Evolutionary conservation across 2,797 vertebrate species (phyloP).

Genomic region (Sparus aurata): DNA sequence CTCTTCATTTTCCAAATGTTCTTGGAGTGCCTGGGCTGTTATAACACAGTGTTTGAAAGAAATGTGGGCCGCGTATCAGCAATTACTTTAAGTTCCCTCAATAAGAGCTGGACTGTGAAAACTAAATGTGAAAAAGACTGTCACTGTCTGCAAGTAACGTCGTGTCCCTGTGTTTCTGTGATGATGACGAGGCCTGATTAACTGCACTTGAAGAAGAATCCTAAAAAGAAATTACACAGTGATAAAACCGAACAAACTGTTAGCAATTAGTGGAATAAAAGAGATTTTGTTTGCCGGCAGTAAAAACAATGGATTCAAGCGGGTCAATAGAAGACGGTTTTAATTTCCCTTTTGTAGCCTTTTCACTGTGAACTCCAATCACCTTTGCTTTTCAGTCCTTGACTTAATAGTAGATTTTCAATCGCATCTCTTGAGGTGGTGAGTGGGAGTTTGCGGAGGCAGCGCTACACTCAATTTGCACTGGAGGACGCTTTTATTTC

Average conservation of each 20-base stretch:
- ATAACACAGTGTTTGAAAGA: conserved; percentile 11
- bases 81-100: conserved; percentile 27
- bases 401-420: conserved; percentile 17
- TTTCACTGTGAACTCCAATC: conserved; percentile 13
- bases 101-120: conserved; percentile 59
- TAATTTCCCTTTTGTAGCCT: not conserved
- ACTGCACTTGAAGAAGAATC: not conserved
- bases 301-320: no score
- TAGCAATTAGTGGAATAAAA: not conserved
- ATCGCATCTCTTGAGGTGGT: conserved; percentile 1
- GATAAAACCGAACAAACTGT: not conserved
- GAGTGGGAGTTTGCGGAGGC: conserved; percentile 41
- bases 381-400: conserved; percentile 6
- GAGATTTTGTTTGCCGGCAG: not conserved
- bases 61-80: conserved; percentile 7
- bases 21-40: not conserved
- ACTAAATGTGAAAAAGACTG: conserved; percentile 29
- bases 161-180: conserved; percentile 29
- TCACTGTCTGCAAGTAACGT: conserved; percentile 1
- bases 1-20: not conserved
- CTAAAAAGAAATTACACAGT: not conserved
- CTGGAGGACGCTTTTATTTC: conserved; percentile 23
- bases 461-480: conserved; percentile 7
- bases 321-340: not conserved
- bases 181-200: conserved; percentile 17